Percentiles rank a stretch among this genome's conserved stretches.
phyloP scores from a whole-genome alignment of 2,797 vertebrate species.

The Gouania willdenowi region DNA sequence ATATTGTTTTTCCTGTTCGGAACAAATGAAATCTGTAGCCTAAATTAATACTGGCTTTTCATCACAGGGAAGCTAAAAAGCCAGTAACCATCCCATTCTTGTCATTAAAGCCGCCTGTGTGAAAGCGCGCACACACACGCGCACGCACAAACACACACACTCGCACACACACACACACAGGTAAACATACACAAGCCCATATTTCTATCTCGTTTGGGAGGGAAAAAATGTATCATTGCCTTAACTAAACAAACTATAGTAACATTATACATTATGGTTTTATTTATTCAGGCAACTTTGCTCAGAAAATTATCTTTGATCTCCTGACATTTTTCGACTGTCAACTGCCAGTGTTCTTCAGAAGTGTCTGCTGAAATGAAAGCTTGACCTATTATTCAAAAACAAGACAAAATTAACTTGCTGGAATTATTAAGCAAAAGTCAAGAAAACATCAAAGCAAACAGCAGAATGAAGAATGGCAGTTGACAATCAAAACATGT shows the following conservation, averaged over 20 bases:
- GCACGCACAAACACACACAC: slow-evolving; percentile 36
- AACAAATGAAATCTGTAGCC: slow-evolving; percentile 99
- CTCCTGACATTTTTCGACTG: too few relatives aligned
- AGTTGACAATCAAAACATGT: too few relatives aligned
- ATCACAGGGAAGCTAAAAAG: slow-evolving; percentile 95
- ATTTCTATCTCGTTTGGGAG: slow-evolving; percentile 51
- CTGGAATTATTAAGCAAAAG: too few relatives aligned
- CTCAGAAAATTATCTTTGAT: too few relatives aligned
- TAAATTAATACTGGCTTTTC: slow-evolving; percentile 99
- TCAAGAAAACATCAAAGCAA: too few relatives aligned
- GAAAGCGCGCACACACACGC: slow-evolving; percentile 21
- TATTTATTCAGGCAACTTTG: too few relatives aligned
- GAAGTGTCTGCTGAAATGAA: too few relatives aligned
- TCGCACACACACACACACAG: slow-evolving; percentile 17
- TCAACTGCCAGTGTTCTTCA: too few relatives aligned
- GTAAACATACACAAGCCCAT: slow-evolving; percentile 26
- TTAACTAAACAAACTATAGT: slow-evolving; percentile 73
- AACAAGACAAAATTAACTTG: too few relatives aligned
- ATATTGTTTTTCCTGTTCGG: slow-evolving; percentile 98
- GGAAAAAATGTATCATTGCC: slow-evolving; percentile 62
- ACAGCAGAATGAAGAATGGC: too few relatives aligned
- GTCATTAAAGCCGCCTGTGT: slow-evolving; percentile 87
- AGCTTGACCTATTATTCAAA: too few relatives aligned
- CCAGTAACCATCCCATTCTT: slow-evolving; percentile 91
- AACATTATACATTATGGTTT: too few relatives aligned